Evolutionary conservation across 2,888 invertebrate species (phyloP), one percentile per base, ranked within the genome.

Genomic region (Caenorhabditis auriculariae): DNA sequence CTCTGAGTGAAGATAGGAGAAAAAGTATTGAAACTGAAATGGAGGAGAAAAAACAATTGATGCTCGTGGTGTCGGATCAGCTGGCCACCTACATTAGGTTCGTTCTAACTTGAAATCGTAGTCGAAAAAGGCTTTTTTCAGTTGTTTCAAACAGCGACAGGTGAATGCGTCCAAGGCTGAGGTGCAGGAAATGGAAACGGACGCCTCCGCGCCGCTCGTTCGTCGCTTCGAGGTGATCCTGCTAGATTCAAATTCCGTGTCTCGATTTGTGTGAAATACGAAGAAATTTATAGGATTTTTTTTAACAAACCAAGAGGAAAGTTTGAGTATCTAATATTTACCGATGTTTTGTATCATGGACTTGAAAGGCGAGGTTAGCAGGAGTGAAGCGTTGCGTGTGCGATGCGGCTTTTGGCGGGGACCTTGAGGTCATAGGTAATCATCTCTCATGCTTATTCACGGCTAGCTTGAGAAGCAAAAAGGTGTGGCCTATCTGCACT

Each of bases 41-140:
- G 46, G 76, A 79, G 24, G 77, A 77, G 23, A 63, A 82, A 53
- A 83, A 84, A 54, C 69, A 66, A 78, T 88, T 89, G 69, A 87
- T 95, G 28, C 89, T 89, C 80, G 88, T 88, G 0, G 88, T 90
- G 69, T 93, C 93, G 61, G 94, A 95, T 82, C 93, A 96, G 82
- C 85, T 96, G 50, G 91, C 93, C 81, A 91, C 93, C 84, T 91
- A 93, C 89, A 87, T 96, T 72, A 90, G 83, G 88, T 77, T 88
- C 88, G 3, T 49, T 28, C 15, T 52, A 7, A 23, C 15, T 9
- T 44, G n/a, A 21, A 32, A 37, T n/a, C 9, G 47, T 4, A n/a
- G 4, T 43, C 9, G 7, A 7, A 26, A 19, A 51, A 51, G 6
- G 4, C 21, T 29, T n/a, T 19, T 29, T 58, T 43, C 50, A 58